Evolutionary conservation across 2,113 vertebrate species (phyloP).

Genomic region (Myocastor coypus): DNA sequence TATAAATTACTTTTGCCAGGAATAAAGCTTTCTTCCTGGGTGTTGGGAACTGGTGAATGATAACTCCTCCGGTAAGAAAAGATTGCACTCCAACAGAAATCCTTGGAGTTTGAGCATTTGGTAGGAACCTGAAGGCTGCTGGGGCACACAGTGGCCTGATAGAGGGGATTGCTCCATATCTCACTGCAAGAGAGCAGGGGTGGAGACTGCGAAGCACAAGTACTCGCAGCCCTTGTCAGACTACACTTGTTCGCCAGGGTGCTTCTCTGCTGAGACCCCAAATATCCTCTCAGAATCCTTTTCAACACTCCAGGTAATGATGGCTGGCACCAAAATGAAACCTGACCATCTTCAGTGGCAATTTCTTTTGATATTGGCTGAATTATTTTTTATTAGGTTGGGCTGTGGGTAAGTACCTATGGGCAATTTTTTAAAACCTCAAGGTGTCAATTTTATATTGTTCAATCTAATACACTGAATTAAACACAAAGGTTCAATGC

Average conservation of each 20-base stretch:
- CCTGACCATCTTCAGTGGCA: not conserved
- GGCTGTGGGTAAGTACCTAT: not conserved
- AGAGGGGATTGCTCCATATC: not conserved
- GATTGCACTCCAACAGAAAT: not conserved
- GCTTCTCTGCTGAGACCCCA: not conserved
- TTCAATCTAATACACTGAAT: not conserved
- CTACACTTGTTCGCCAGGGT: not conserved
- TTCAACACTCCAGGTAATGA: not conserved
- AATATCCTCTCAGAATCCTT: not conserved
- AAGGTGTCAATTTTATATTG: not conserved
- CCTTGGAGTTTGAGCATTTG: not conserved
- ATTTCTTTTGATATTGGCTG: not conserved
- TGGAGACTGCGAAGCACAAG: not conserved
- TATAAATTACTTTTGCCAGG: not conserved
- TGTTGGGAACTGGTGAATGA: not conserved
- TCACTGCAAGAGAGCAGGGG: not conserved
- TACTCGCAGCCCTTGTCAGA: not conserved
- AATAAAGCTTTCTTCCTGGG: not conserved
- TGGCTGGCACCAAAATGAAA: not conserved
- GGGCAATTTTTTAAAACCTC: not conserved
- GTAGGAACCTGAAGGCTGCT: not conserved
- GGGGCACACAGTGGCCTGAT: not conserved
- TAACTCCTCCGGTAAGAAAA: not conserved
- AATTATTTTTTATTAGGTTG: constrained; percentile 18
- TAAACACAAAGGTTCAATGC: not conserved